phyloP scores from a whole-genome alignment of 2,888 invertebrate species.

The Coleophora deauratella region DNA sequence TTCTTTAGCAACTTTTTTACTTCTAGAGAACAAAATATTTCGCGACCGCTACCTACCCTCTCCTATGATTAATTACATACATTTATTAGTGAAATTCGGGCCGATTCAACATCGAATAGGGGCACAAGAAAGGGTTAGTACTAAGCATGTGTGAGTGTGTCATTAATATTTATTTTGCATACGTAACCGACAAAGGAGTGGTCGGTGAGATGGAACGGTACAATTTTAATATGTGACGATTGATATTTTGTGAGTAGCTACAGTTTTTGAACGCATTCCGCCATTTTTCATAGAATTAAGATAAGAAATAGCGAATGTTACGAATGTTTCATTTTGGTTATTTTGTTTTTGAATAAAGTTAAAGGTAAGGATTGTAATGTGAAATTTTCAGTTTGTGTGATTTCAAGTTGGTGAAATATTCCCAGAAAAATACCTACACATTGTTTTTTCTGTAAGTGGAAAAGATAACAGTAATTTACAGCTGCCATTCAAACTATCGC shows the following conservation, averaged over 20 bases:
- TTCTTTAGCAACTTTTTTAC: background rate
- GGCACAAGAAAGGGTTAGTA: constrained; percentile 61
- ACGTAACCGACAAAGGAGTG: constrained; percentile 44
- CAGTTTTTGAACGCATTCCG: background rate
- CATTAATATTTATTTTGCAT: constrained; percentile 68
- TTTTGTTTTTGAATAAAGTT: too few relatives aligned
- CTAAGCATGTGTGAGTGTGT: constrained; percentile 32
- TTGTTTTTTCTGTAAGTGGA: background rate
- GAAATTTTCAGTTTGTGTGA: too few relatives aligned
- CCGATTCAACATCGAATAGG: constrained; percentile 37
- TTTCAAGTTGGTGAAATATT: background rate
- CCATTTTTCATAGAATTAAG: too few relatives aligned
- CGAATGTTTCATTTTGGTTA: too few relatives aligned
- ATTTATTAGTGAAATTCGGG: constrained; percentile 67
- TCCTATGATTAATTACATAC: constrained; percentile 67
- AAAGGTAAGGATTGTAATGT: too few relatives aligned
- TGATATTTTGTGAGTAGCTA: constrained; percentile 2
- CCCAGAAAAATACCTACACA: background rate
- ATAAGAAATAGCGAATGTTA: too few relatives aligned
- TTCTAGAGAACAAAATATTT: constrained; percentile 8
- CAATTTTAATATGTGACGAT: constrained; percentile 8
- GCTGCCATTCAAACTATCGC: too few relatives aligned
- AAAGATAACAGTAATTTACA: too few relatives aligned
- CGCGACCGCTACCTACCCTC: constrained; percentile 29
- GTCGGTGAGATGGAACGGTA: constrained; percentile 22